Evolutionary conservation across 2,888 invertebrate genomes (phyloP), one percentile per base, ranked within the genome.

Genomic region (Cylindroiulus punctatus): DNA sequence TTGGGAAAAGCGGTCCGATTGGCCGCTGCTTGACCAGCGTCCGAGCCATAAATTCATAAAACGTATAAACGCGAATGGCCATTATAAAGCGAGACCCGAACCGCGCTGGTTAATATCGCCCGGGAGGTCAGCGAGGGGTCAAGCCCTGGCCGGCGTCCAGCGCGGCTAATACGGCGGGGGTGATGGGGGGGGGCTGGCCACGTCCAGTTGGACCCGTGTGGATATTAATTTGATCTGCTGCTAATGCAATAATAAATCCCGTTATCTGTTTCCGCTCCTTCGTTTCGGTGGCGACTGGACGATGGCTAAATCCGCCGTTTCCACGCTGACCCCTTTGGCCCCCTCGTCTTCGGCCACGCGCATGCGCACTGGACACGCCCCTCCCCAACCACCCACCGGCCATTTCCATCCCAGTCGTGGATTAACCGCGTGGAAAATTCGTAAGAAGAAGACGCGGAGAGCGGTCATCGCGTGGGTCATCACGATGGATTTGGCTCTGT

Each of bases 31-130:
- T 36, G 36, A 52, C 52, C 52, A 52, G 52, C 52, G 52, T 52
- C 52, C 19, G 52, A 52, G 52, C 52, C 52, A 52, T 52, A 52
- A 52, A 52, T 52, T 52, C 52, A 52, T 52, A 52, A 52, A 52
- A 52, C 52, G 52, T 52, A 52, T 52, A 52, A 52, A 52, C 52
- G 52, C 52, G 52, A 52, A 52, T n/a, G 52, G 52, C 52, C 52
- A 52, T 52, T 52, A 52, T n/a, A 19, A 52, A 52, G 52, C 52
- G 52, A 47, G 19, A 47, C 47, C 47, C 47, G 47, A n/a, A n/a
- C n/a, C n/a, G 36, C 2, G 36, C 7, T 36, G 2, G 19, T 19
- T 17, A 52, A 52, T 52, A 52, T 52, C 52, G 17, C 52, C 19
- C 36, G 52, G n/a, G 47, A 47, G 52, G 52, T 52, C 52, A n/a